Base-by-base conservation (phyloP, 2,113 vertebrate genomes). In the Cichladusa arquata region DNA sequence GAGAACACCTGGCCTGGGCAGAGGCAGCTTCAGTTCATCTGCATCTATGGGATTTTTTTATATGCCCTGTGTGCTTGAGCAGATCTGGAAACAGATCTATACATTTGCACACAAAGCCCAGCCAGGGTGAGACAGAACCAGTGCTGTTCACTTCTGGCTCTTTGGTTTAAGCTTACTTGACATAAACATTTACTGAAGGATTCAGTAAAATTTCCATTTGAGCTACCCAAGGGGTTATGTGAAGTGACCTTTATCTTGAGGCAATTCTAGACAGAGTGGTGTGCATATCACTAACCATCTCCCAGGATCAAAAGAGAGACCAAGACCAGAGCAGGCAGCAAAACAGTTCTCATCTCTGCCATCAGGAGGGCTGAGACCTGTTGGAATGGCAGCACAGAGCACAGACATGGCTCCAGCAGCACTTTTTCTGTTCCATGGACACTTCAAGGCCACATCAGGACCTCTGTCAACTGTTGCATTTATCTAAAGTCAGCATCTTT, bases 331-430 rank as follows among this genome's bases (percentile, higher is more conserved):
- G 45, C 14, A 48, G 44, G 25, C 48, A 82, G 36, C 48, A 7
- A 78, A 89, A 26, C 11, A 36, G 11, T 64, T 88, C 50, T 86
- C 34, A 22, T 31, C 34, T 84, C n/a, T 84, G 57, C 36, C 50
- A 12, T 66, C 61, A 38, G 42, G 31, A 82, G 38, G 10, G 29
- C 70, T 89, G 78, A 76, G 42, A 8, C 9, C 26, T 33, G 8
- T 57, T 72, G 58, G 36, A 71, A 65, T 47, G 76, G 42, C 81
- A 92, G 74, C 62, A 47, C 34, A 51, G 57, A 71, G 50, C n/a
- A 34, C 0, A 0, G 22, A 8, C 34, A 16, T 0, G 0, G 62
- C 88, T 72, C 15, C 64, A 70, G 36, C 34, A 91, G 42, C 4
- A 2, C 31, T 54, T 67, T 47, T 14, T 60, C 77, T 90, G 7